Conservation (phyloP, 23 tunicate genomes). For the Trididemnum miniatum region DNA sequence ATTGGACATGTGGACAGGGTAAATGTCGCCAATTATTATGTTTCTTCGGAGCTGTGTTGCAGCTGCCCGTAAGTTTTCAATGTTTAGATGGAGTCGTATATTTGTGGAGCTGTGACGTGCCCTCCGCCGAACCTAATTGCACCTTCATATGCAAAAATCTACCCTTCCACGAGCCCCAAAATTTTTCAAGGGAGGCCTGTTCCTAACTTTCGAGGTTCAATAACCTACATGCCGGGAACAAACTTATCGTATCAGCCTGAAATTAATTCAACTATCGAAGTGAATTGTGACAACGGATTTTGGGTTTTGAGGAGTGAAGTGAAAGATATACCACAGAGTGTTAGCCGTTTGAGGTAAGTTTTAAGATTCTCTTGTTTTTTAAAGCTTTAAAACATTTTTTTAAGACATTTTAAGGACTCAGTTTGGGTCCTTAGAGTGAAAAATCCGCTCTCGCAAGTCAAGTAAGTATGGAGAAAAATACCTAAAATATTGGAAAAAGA, state of each 20-base stretch:
- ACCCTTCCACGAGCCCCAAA: neutral
- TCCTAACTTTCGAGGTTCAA: conserved; percentile 19
- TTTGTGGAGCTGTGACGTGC: conserved; percentile 51
- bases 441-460: no score
- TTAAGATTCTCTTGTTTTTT: no score
- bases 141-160: conserved; percentile 27
- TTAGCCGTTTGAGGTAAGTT: neutral
- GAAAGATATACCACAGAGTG: neutral
- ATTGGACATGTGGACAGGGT: no score
- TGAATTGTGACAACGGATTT: conserved; percentile 38
- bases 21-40: no score
- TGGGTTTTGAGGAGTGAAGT: conserved; percentile 32
- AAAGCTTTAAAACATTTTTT: no score
- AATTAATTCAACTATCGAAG: neutral
- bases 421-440: no score
- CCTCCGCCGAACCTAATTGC: conserved; percentile 40
- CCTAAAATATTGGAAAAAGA: no score
- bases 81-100: neutral
- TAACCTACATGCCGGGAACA: conserved; percentile 18
- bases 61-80: no score
- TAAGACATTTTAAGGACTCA: no score
- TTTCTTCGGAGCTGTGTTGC: no score
- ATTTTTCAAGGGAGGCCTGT: neutral
- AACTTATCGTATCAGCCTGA: conserved; percentile 25
- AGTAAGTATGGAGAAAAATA: no score